A percentile compares a stretch with the other conserved stretches of the same genome.
phyloP scores from a whole-genome alignment of 2,888 invertebrate genomes.

The Erynnis tages region DNA sequence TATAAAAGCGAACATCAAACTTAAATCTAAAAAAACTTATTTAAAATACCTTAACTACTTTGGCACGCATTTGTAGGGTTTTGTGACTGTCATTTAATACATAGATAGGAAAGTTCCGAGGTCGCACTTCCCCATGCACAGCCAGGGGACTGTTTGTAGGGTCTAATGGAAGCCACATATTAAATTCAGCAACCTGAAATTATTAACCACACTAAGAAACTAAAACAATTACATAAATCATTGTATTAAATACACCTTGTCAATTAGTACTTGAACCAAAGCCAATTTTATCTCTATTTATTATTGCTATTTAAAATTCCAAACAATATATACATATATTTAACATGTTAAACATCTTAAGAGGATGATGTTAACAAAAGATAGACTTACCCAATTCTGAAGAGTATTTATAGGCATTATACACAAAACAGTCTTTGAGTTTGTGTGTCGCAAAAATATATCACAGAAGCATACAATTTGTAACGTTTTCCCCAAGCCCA shows the following conservation, averaged over 20 bases:
- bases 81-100: conserved; percentile 97
- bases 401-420: conserved; percentile 99
- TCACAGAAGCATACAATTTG: conserved; percentile 98
- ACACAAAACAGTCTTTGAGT: conserved; percentile 93
- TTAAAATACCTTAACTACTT: conserved; percentile 84
- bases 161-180: conserved; percentile 96
- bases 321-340: too few relatives aligned
- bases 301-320: too few relatives aligned
- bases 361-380: not conserved
- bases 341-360: too few relatives aligned
- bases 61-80: conserved; percentile 92
- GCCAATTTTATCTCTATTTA: too few relatives aligned
- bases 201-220: not conserved
- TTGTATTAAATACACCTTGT: too few relatives aligned
- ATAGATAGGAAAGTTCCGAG: conserved; percentile 92
- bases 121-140: conserved; percentile 85
- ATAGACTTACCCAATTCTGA: conserved; percentile 92
- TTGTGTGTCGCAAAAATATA: conserved; percentile 95
- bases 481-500: conserved; percentile 99
- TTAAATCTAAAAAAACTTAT: too few relatives aligned
- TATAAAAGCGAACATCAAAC: too few relatives aligned
- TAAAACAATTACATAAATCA: not conserved
- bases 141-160: conserved; percentile 78
- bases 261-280: too few relatives aligned
- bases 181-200: conserved; percentile 93